Percentiles rank a stretch among this genome's conserved stretches.
phyloP scores from a whole-genome alignment of 1,140 invertebrate species.

The Mizuhopecten yessoensis region DNA sequence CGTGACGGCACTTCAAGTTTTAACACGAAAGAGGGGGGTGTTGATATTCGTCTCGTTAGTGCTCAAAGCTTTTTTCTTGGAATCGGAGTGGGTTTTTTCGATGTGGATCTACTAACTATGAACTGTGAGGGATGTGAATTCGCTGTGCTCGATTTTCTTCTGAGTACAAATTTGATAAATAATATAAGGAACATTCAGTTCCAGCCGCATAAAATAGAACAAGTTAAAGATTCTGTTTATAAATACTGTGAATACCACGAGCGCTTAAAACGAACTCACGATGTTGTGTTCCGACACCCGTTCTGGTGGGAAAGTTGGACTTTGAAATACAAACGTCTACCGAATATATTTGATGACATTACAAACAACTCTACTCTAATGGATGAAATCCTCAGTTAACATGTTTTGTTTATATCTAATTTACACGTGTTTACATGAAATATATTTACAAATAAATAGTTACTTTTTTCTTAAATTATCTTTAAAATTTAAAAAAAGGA shows the following conservation, averaged over 20 bases:
- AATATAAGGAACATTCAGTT: constrained; percentile 16
- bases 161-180: background rate
- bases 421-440: no score
- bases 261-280: background rate
- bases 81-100: background rate
- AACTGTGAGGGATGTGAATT: constrained; percentile 41
- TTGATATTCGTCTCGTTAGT: background rate
- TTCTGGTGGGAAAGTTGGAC: constrained; percentile 15
- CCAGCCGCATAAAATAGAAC: background rate
- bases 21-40: background rate
- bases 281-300: background rate
- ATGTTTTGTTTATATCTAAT: no score
- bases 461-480: no score
- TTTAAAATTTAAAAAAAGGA: no score
- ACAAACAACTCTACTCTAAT: background rate
- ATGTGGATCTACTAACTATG: constrained; percentile 37
- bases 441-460: no score
- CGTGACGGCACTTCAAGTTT: background rate
- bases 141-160: constrained; percentile 17
- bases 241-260: background rate
- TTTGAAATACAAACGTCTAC: background rate
- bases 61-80: background rate
- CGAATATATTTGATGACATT: background rate
- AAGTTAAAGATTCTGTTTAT: background rate
- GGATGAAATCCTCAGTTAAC: background rate